Evolutionary conservation across 2,113 vertebrate species (phyloP).

Genomic region (Phaethon lepturus): DNA sequence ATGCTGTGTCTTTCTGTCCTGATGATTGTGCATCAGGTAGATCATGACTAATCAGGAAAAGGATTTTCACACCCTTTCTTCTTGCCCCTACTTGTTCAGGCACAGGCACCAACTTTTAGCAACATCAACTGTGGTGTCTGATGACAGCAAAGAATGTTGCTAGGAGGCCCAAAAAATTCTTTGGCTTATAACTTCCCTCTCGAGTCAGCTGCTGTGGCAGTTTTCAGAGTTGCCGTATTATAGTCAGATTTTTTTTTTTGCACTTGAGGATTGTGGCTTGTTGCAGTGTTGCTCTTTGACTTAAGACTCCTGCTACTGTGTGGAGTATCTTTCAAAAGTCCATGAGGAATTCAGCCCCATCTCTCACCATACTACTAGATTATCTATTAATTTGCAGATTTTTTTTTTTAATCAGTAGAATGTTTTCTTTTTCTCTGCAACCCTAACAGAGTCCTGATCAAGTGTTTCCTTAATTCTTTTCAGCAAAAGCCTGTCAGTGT

Average conservation of each 20-base stretch:
- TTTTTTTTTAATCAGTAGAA: neutral
- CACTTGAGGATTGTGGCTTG: neutral
- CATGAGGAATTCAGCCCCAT: neutral
- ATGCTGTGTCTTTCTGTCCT: neutral
- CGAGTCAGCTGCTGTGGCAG: neutral
- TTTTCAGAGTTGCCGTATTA: neutral
- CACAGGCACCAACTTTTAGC: neutral
- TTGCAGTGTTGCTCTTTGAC: neutral
- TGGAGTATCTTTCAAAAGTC: neutral
- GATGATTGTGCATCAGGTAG: neutral
- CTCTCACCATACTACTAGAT: neutral
- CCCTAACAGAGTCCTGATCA: neutral
- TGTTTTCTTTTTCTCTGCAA: neutral
- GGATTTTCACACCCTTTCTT: constrained; percentile 26
- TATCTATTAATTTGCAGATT: neutral
- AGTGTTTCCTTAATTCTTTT: neutral
- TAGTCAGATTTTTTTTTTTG: neutral
- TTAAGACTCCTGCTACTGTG: neutral
- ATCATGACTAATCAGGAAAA: constrained; percentile 14
- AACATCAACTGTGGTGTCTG: constrained; percentile 28
- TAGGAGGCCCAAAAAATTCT: constrained; percentile 42
- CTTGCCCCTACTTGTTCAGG: constrained; percentile 41
- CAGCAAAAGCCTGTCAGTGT: neutral
- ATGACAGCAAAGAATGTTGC: constrained; percentile 52
- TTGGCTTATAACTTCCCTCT: neutral